phyloP scores from a whole-genome alignment of 1,140 invertebrate species.

The Drosophila rhopaloa region DNA sequence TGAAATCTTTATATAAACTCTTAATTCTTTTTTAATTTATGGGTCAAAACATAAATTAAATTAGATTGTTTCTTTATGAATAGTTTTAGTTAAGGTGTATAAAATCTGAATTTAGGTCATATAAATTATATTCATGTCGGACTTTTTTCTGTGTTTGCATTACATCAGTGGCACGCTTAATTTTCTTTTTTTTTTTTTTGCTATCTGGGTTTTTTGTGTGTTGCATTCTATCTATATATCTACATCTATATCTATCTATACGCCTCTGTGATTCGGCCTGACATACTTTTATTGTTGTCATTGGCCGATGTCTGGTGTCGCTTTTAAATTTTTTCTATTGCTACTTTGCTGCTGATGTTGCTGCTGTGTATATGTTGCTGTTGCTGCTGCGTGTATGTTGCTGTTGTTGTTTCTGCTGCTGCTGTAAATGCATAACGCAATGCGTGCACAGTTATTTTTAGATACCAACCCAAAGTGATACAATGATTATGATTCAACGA shows the following conservation, averaged over 20 bases:
- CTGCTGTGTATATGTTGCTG: not conserved
- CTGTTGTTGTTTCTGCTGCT: constrained; percentile 22
- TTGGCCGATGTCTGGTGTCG: constrained; percentile 57
- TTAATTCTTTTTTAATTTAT: no score
- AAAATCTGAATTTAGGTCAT: constrained; percentile 6
- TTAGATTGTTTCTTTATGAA: no score
- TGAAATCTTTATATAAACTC: no score
- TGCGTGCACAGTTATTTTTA: constrained; percentile 73
- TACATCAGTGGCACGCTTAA: constrained; percentile 27
- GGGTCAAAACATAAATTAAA: no score
- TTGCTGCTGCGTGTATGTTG: constrained; percentile 2
- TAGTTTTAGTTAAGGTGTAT: constrained; percentile 11
- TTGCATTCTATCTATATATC: constrained; percentile 15
- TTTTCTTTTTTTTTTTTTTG: constrained; percentile 2
- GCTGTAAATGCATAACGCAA: constrained; percentile 55
- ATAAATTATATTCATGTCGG: constrained; percentile 10
- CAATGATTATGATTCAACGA: constrained; percentile 36
- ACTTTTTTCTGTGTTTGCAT: constrained; percentile 13
- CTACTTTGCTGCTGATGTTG: constrained; percentile 4
- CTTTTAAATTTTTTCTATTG: constrained; percentile 12
- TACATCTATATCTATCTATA: constrained; percentile 32
- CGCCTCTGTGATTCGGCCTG: constrained; percentile 74
- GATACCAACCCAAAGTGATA: constrained; percentile 12
- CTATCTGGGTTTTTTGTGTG: not conserved
- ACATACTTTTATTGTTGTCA: constrained; percentile 76